phyloP scores from a whole-genome alignment of 2,888 invertebrate species.

The Cosmopolites sordidus region DNA sequence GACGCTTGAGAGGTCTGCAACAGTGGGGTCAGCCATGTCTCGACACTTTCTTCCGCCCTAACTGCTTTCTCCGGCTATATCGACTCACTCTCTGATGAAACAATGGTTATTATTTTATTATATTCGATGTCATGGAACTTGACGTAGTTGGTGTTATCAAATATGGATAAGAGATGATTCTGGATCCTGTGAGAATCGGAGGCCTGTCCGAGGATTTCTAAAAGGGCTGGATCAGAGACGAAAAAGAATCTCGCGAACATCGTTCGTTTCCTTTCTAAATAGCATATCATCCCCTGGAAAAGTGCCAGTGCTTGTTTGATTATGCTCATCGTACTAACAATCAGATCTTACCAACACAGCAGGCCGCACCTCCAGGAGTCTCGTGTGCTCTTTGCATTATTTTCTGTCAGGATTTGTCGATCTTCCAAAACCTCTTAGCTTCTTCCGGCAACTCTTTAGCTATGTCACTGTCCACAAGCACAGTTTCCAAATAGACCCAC shows the following conservation, averaged over 20 bases:
- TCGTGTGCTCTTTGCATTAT: slow-evolving; percentile 97
- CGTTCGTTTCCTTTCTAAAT: slow-evolving; percentile 83
- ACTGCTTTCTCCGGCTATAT: slow-evolving; percentile 87
- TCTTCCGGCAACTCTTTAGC: slow-evolving; percentile 96
- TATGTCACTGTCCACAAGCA: slow-evolving; percentile 96
- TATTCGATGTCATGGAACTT: slow-evolving; percentile 94
- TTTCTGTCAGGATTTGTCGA: slow-evolving; percentile 98
- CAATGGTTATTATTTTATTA: slow-evolving; percentile 87
- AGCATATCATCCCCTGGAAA: slow-evolving; percentile 75
- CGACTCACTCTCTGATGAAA: slow-evolving; percentile 89
- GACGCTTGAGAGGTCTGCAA: slow-evolving; percentile 86
- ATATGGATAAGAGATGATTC: slow-evolving; percentile 90
- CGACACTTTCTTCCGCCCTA: slow-evolving; percentile 89
- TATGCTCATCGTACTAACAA: background rate
- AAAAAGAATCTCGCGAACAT: slow-evolving; percentile 95
- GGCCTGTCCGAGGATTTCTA: slow-evolving; percentile 89
- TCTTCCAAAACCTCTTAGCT: slow-evolving; percentile 91
- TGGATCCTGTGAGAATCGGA: slow-evolving; percentile 94
- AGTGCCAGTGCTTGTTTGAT: background rate
- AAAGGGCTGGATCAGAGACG: slow-evolving; percentile 85
- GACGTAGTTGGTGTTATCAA: slow-evolving; percentile 90
- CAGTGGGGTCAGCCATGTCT: slow-evolving; percentile 90
- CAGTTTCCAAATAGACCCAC: slow-evolving; percentile 98
- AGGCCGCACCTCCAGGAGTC: slow-evolving; percentile 90
- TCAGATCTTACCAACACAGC: slow-evolving; percentile 68